These are phyloP conservation scores for Globodera rostochiensis DNA, from an alignment of 1,140 invertebrate species.

Conservation along the genomic window DNA sequence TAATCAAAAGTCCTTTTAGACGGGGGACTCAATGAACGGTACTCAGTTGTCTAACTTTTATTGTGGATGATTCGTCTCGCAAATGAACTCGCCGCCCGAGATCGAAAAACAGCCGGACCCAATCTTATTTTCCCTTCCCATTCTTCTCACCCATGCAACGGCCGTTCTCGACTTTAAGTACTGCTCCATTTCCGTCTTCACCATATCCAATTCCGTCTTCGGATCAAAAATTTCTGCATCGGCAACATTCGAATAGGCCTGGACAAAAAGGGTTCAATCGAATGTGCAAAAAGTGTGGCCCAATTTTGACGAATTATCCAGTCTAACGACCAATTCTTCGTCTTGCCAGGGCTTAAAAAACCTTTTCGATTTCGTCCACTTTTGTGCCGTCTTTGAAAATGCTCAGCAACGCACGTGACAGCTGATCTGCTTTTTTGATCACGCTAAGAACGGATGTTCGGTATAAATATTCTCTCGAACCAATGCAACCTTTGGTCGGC, in stretches of 20 bases:
- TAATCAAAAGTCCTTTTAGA: too few species aligned
- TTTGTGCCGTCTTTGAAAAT: constrained; percentile 37
- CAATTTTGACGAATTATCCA: too few species aligned
- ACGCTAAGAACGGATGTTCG: constrained; percentile 18
- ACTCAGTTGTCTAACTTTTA: too few species aligned
- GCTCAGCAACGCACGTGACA: constrained; percentile 25
- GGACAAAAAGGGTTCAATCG: background rate
- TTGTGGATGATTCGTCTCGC: too few species aligned
- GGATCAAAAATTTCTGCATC: constrained; percentile 61
- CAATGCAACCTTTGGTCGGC: background rate
- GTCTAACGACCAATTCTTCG: too few species aligned
- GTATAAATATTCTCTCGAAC: background rate
- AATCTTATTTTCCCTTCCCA: background rate
- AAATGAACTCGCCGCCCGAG: too few species aligned
- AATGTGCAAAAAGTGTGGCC: too few species aligned
- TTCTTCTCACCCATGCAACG: constrained; percentile 58
- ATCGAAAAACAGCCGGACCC: too few species aligned
- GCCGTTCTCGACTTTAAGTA: constrained; percentile 59
- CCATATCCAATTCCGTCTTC: constrained; percentile 50
- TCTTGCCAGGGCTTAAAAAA: background rate
- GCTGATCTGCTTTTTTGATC: constrained; percentile 23
- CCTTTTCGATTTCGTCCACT: constrained; percentile 27
- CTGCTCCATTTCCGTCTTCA: constrained; percentile 57
- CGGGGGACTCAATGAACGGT: too few species aligned
- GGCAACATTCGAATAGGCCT: constrained; percentile 54